A percentile compares a stretch with the other conserved stretches of the same genome.
Evolutionary conservation across 2,113 vertebrate species (phyloP).

Genomic region (Tetrax tetrax): DNA sequence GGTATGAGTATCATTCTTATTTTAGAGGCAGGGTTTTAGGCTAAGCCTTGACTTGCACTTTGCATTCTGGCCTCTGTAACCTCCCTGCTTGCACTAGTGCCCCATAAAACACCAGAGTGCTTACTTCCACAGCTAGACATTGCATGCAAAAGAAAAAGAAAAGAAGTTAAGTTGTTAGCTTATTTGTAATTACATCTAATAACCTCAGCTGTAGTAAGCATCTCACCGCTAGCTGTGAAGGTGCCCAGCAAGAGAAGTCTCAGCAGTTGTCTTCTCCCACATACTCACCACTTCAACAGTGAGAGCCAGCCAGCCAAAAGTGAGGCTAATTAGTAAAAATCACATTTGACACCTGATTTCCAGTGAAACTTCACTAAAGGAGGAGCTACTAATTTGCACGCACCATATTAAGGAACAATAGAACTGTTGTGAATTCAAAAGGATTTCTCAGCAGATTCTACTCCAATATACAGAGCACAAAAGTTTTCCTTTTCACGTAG

Average conservation of each 20-base stretch:
- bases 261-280: neutral
- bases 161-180: neutral
- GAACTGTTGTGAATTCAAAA: neutral
- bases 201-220: neutral
- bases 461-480: slow-evolving; percentile 57
- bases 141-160: neutral
- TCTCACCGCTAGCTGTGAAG: neutral
- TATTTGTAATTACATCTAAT: neutral
- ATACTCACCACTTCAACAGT: neutral
- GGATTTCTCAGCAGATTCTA: slow-evolving; percentile 50
- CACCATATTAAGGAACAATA: slow-evolving; percentile 32
- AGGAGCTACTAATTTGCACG: slow-evolving; percentile 37
- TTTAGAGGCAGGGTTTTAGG: neutral
- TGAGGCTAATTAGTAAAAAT: neutral
- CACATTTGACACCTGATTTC: neutral
- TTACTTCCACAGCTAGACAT: neutral
- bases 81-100: neutral
- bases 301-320: neutral
- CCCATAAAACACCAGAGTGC: neutral
- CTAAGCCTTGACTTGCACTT: neutral
- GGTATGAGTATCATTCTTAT: neutral
- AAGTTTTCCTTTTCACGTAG: slow-evolving; percentile 55
- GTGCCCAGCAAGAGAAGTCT: neutral
- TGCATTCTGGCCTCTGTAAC: neutral
- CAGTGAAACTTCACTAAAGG: neutral